Conservation (phyloP, 2,113 vertebrate species). For the Hemicordylus capensis region DNA sequence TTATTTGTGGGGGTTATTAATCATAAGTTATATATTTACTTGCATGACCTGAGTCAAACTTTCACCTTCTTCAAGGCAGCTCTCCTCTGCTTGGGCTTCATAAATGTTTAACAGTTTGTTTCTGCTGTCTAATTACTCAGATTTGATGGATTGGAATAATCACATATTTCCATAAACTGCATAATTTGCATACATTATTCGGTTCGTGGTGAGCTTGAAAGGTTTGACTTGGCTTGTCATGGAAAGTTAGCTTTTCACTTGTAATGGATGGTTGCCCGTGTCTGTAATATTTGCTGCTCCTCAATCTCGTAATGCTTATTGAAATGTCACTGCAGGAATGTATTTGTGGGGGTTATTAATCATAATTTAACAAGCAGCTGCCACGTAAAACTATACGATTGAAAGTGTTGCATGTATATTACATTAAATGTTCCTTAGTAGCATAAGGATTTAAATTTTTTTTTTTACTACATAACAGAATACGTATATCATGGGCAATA, state of each 20-base stretch:
- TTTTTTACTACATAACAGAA: constrained; percentile 57
- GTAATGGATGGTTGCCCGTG: neutral
- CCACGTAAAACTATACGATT: constrained; percentile 58
- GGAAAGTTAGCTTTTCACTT: neutral
- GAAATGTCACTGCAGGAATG: constrained; percentile 56
- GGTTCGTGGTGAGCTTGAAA: neutral
- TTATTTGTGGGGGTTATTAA: too few species aligned
- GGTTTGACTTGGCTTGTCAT: neutral
- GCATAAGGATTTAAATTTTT: neutral
- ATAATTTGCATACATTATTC: neutral
- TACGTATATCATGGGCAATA: constrained; percentile 46
- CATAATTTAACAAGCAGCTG: constrained; percentile 65
- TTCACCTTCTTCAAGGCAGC: neutral
- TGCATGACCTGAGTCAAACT: neutral
- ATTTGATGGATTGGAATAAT: neutral
- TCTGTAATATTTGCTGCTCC: constrained; percentile 11
- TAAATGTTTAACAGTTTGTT: neutral
- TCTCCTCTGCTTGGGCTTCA: neutral
- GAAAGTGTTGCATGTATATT: constrained; percentile 42
- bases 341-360: constrained; percentile 70
- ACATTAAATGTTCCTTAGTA: constrained; percentile 52
- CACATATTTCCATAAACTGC: neutral
- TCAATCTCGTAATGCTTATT: constrained; percentile 31
- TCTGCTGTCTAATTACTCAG: neutral
- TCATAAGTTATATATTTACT: neutral